Conservation (phyloP, 2,888 invertebrate species). For the Chouioia cunea region DNA sequence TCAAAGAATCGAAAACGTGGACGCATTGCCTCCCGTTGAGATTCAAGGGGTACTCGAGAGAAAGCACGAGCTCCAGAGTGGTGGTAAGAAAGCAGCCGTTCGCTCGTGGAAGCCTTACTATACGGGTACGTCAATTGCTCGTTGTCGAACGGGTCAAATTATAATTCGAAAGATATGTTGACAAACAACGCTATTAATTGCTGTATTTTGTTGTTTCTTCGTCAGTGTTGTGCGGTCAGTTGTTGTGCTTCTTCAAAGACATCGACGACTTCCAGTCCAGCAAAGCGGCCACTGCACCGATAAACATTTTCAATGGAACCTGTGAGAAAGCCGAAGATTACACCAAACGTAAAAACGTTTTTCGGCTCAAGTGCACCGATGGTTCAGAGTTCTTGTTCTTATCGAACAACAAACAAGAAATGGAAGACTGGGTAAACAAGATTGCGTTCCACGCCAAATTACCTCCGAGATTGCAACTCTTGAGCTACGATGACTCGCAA, state of each 20-base stretch:
- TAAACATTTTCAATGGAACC: conserved; percentile 78
- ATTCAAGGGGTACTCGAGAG: conserved; percentile 92
- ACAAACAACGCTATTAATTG: no score
- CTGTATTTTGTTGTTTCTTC: no score
- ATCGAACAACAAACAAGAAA: conserved; percentile 78
- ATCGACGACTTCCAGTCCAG: conserved; percentile 90
- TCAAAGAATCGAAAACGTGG: conserved; percentile 72
- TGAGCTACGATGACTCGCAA: conserved; percentile 82
- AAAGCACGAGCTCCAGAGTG: conserved; percentile 93
- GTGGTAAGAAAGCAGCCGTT: conserved; percentile 94
- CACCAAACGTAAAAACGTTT: conserved; percentile 94
- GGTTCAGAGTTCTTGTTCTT: conserved; percentile 94
- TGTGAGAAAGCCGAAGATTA: conserved; percentile 93
- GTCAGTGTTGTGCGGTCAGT: conserved; percentile 93
- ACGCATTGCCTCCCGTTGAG: conserved; percentile 88
- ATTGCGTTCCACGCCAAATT: conserved; percentile 93
- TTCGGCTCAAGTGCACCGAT: conserved; percentile 88
- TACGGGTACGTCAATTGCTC: conserved; percentile 69
- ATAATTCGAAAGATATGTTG: no score
- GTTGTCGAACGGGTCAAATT: no score
- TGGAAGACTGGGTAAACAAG: conserved; percentile 93
- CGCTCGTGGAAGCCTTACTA: conserved; percentile 96
- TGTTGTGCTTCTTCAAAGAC: conserved; percentile 98
- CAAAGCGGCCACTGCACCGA: conserved; percentile 89
- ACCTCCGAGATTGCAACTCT: conserved; percentile 88